These are phyloP conservation scores for Proisotoma minuta DNA, from an alignment of 2,888 invertebrate species.

Conservation along the genomic window DNA sequence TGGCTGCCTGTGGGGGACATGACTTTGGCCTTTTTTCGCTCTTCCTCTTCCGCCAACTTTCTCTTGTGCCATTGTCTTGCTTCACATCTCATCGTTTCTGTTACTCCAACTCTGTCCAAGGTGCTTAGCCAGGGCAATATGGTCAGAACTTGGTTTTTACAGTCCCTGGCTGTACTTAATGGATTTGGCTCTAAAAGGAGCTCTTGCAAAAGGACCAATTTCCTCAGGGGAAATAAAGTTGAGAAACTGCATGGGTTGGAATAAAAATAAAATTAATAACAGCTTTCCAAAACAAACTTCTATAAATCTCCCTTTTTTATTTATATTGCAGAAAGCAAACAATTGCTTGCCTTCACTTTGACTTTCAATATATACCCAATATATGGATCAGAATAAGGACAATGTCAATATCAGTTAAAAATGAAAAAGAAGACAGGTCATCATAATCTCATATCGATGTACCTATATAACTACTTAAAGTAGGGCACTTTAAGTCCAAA, in stretches of 20 bases:
- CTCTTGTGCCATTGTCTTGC: constrained; percentile 40
- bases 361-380: too few relatives aligned
- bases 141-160: constrained; percentile 37
- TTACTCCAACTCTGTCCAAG: constrained; percentile 34
- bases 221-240: constrained; percentile 35
- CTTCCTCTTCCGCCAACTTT: constrained; percentile 39
- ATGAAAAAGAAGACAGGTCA: too few relatives aligned
- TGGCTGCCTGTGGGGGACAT: constrained; percentile 21
- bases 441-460: too few relatives aligned
- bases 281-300: too few relatives aligned
- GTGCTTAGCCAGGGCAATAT: constrained; percentile 37
- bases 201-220: constrained; percentile 40
- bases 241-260: constrained; percentile 18
- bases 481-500: too few relatives aligned
- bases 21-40: constrained; percentile 18
- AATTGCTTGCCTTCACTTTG: too few relatives aligned
- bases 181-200: constrained; percentile 44
- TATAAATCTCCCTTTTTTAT: too few relatives aligned
- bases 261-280: too few relatives aligned
- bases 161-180: constrained; percentile 30
- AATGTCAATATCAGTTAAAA: too few relatives aligned
- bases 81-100: constrained; percentile 35
- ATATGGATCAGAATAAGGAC: too few relatives aligned
- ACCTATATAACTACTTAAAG: too few relatives aligned
- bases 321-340: too few relatives aligned